phyloP scores from a whole-genome alignment of 2,797 vertebrate species.

The Chloroceryle inda region DNA sequence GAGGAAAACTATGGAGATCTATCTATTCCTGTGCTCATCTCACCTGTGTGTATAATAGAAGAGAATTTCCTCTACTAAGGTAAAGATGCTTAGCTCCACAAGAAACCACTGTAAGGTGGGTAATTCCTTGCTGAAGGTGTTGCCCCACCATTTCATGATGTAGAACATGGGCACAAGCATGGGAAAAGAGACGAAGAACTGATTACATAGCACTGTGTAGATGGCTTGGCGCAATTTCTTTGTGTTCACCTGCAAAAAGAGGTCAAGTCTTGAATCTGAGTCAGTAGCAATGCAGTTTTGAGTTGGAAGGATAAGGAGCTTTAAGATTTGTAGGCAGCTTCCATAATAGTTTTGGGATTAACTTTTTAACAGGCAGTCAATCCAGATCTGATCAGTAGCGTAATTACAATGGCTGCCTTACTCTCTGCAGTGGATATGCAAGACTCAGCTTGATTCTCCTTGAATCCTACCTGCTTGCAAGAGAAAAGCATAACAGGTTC shows the following conservation, averaged over 20 bases:
- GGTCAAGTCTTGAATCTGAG: not conserved
- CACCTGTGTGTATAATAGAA: slow-evolving; percentile 96
- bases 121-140: slow-evolving; percentile 85
- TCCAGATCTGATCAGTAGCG: not conserved
- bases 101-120: slow-evolving; percentile 92
- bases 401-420: not conserved
- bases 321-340: not conserved
- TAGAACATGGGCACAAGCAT: slow-evolving; percentile 82
- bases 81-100: slow-evolving; percentile 84
- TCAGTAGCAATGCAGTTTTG: not conserved
- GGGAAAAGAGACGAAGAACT: slow-evolving; percentile 83
- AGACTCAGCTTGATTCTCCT: not conserved
- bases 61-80: slow-evolving; percentile 87
- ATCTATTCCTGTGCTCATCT: not conserved
- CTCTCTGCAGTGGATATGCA: not conserved
- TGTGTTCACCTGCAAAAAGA: slow-evolving; percentile 85
- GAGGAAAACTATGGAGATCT: not conserved
- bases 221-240: slow-evolving; percentile 81
- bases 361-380: not conserved
- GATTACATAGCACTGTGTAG: slow-evolving; percentile 82
- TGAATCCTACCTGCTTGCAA: not conserved
- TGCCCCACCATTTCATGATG: slow-evolving; percentile 80
- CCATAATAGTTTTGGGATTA: not conserved
- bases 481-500: not conserved
- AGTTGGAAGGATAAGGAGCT: not conserved